Percentiles rank a stretch among this genome's conserved stretches.
Evolutionary conservation across 30 jellyfish, hydroid and myxozoan species (phyloP).

Genomic region (Rhopilema esculentum): DNA sequence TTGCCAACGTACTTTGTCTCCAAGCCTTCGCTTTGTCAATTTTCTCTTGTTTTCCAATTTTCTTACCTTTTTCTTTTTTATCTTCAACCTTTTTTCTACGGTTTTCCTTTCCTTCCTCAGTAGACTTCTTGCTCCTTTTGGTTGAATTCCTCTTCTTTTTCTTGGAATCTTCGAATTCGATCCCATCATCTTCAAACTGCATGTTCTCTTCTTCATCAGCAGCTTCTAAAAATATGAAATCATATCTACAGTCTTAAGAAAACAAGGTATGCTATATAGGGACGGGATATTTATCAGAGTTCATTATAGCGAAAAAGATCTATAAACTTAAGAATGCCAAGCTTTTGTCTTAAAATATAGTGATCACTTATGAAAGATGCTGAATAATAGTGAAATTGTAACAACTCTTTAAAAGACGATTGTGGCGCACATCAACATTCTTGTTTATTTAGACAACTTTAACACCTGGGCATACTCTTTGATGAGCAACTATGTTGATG

Average conservation of each 20-base stretch:
- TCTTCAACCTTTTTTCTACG: background rate
- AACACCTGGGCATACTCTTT: too few species aligned
- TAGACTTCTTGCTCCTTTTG: background rate
- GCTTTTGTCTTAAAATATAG: too few species aligned
- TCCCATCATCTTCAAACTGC: background rate
- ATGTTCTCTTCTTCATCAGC: background rate
- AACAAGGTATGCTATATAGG: background rate
- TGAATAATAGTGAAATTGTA: too few species aligned
- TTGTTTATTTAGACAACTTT: too few species aligned
- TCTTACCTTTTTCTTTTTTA: constrained; percentile 12
- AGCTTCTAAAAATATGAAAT: background rate
- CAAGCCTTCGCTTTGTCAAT: constrained; percentile 41
- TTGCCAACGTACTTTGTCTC: constrained; percentile 39
- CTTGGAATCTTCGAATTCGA: background rate
- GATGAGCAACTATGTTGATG: too few species aligned
- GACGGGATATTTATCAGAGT: background rate
- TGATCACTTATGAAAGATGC: too few species aligned
- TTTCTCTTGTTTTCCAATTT: constrained; percentile 18
- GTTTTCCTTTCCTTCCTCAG: constrained; percentile 6
- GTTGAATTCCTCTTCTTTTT: constrained; percentile 7
- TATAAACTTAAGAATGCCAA: too few species aligned
- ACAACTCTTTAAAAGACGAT: too few species aligned
- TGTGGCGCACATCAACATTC: too few species aligned
- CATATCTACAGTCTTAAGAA: background rate
- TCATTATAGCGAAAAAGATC: too few species aligned